A percentile compares a stretch with the other conserved stretches of the same genome.
Evolutionary conservation across 2,113 vertebrate species (phyloP).

Genomic region (Silurus meridionalis): DNA sequence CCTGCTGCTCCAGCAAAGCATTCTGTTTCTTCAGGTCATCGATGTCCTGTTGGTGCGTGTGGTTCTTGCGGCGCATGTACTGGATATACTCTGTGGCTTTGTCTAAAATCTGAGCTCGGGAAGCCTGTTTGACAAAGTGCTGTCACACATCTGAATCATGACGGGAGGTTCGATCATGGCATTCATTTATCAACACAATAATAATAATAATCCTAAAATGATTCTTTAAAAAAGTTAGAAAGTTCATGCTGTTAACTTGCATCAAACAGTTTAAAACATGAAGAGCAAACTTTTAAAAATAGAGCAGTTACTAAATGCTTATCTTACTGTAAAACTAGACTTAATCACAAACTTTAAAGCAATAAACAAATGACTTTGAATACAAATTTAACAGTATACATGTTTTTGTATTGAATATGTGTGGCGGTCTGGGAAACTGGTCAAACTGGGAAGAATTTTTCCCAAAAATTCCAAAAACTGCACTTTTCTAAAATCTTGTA

Average conservation of each 20-base stretch:
- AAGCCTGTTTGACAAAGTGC: slow-evolving; percentile 87
- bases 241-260: not conserved
- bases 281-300: not conserved
- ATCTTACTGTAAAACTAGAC: not conserved
- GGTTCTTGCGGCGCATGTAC: slow-evolving; percentile 99
- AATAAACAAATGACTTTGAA: not conserved
- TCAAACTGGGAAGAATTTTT: not conserved
- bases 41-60: slow-evolving; percentile 99
- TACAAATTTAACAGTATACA: not conserved
- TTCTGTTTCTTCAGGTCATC: slow-evolving; percentile 99
- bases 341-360: not conserved
- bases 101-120: slow-evolving; percentile 99
- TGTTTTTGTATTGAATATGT: not conserved
- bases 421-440: not conserved
- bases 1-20: slow-evolving; percentile 95
- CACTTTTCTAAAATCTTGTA: too few relatives aligned
- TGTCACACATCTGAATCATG: slow-evolving; percentile 68
- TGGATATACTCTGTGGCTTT: slow-evolving; percentile 99
- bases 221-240: not conserved
- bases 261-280: not conserved
- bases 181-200: not conserved
- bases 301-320: not conserved
- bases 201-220: not conserved
- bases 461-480: too few relatives aligned
- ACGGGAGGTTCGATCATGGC: slow-evolving; percentile 52